Evolutionary conservation across 2,113 vertebrate genomes (phyloP).

Genomic region (Rhinoderma darwinii): DNA sequence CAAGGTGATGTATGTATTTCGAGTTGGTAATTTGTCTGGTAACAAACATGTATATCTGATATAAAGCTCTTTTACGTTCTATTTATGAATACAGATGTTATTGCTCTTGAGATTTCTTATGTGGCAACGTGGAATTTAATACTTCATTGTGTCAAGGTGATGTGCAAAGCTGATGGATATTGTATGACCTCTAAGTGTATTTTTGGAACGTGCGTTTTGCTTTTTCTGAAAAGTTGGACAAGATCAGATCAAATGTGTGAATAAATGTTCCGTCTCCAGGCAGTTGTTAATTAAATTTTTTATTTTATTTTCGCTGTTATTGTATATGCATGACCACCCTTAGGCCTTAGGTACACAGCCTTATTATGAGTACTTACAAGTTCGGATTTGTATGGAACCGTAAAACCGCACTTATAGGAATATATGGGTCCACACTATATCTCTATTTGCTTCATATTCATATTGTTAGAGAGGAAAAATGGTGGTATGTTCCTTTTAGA

Average conservation of each 20-base stretch:
- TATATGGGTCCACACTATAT: too few relatives aligned
- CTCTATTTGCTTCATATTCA: too few relatives aligned
- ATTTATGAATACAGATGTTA: constrained; percentile 3
- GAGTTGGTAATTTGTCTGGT: constrained; percentile 16
- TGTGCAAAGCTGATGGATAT: not conserved
- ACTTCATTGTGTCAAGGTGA: constrained; percentile 22
- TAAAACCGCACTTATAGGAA: too few relatives aligned
- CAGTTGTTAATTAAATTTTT: not conserved
- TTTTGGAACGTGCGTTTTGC: not conserved
- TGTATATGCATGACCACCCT: too few relatives aligned
- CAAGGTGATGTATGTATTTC: constrained; percentile 3
- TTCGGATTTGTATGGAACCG: too few relatives aligned
- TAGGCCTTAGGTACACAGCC: too few relatives aligned
- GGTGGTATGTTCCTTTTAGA: too few relatives aligned
- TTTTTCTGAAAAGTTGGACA: not conserved
- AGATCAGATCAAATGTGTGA: not conserved
- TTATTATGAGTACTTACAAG: too few relatives aligned
- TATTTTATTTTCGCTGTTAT: too few relatives aligned
- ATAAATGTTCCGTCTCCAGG: not conserved
- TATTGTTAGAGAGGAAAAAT: too few relatives aligned
- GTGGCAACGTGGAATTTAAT: not conserved
- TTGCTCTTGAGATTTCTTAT: not conserved
- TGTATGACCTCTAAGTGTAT: not conserved
- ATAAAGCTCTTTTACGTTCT: not conserved
- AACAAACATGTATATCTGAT: constrained; percentile 15